Conservation (phyloP, 2,888 invertebrate genomes). For the Epistrophella euchroma region DNA sequence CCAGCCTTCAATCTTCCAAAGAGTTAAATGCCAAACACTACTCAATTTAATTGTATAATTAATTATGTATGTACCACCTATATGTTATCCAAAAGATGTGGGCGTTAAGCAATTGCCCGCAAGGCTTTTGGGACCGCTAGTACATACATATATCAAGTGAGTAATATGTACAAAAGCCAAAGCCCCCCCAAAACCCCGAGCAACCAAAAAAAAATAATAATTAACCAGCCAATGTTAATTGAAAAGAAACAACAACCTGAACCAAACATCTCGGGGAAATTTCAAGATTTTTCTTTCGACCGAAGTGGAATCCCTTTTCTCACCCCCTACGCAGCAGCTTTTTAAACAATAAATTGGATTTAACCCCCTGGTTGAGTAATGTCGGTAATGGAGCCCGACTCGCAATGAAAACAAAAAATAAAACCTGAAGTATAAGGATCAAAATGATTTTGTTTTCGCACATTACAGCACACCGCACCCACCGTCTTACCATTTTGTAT, state of each 20-base stretch:
- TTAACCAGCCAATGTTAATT: constrained; percentile 52
- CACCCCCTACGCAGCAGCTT: not conserved
- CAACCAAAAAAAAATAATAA: not conserved
- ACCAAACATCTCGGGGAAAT: constrained; percentile 43
- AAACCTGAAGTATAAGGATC: constrained; percentile 1
- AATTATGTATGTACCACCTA: constrained; percentile 25
- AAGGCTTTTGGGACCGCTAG: constrained; percentile 4
- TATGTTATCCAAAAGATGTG: constrained; percentile 34
- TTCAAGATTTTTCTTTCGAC: constrained; percentile 27
- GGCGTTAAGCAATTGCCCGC: constrained; percentile 34
- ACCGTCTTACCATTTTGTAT: constrained; percentile 14
- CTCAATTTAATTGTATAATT: constrained; percentile 63
- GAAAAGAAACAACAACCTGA: constrained; percentile 44
- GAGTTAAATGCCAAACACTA: constrained; percentile 50
- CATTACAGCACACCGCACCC: constrained; percentile 5
- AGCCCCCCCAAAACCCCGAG: not conserved
- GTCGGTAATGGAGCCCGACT: constrained; percentile 14
- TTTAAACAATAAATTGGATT: constrained; percentile 69
- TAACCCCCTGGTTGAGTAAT: constrained; percentile 53
- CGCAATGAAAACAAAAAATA: not conserved
- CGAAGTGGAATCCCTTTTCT: constrained; percentile 28
- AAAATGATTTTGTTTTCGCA: constrained; percentile 13
- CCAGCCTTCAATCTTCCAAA: constrained; percentile 5
- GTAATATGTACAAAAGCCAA: not conserved
- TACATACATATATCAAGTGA: not conserved